Base-by-base conservation (phyloP, 2,888 invertebrate species). In the Odontomyia ornata region DNA sequence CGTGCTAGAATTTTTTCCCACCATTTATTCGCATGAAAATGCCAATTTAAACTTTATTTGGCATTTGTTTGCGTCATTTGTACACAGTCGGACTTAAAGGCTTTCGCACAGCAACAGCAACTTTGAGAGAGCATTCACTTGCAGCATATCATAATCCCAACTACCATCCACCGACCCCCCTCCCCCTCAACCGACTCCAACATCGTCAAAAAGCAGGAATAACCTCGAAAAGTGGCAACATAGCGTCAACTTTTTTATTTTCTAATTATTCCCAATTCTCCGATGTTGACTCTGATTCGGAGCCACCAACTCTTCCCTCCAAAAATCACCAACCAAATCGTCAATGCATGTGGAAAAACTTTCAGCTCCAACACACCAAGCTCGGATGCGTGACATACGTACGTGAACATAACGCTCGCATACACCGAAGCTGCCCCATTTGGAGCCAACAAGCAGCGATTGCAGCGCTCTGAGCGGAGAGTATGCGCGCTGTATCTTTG, bases 291-390 rank as follows among this genome's bases (percentile, higher is more conserved):
- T 52, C 52, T 52, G 52, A 52, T 52, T 52, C 13, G 52, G 18
- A 52, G 52, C 52, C 52, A 18, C 52, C 52, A 52, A 52, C 52
- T 52, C 15, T 52, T 52, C 52, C 52, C 52, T 52, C 52, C 52
- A 52, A 52, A 52, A 52, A 52, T 52, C 52, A 18, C 18, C 15
- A 52, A 52, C 52, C 52, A 18, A 13, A 52, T 52, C 36, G 9
- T 36, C 36, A 36, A 36, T 36, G 3, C 36, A 36, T 9, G 9
- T 36, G 5, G 36, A 36, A 36, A 36, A 36, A 52, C 18, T 52
- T 52, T 52, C 52, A n/a, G 15, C 15, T n/a, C 52, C 52, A 52
- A 52, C 52, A 52, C 52, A 15, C n/a, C 52, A 52, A 18, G 13
- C 52, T 9, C 52, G 18, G 2, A 4, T 9, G 52, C 13, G 52